Conservation (phyloP, 2,888 invertebrate species). For the Archips crataeganus region DNA sequence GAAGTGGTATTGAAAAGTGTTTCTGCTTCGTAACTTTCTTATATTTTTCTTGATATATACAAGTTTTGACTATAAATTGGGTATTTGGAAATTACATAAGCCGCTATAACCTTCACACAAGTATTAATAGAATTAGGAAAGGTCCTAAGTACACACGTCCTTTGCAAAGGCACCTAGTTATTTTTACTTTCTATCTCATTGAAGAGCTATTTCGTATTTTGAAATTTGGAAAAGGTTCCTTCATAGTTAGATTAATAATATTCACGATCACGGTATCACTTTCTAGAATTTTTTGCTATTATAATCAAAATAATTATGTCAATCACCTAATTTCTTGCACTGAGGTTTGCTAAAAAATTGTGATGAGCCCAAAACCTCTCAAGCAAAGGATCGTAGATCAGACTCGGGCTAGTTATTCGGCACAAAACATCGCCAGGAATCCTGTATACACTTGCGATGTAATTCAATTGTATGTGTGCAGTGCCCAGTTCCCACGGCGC, state of each 20-base stretch:
- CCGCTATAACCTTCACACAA: neutral
- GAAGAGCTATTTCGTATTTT: neutral
- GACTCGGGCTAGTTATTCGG: no score
- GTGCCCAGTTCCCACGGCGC: no score
- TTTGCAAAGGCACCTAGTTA: neutral
- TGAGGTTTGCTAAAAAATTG: neutral
- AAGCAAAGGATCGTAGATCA: no score
- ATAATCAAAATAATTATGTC: no score
- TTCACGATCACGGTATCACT: no score
- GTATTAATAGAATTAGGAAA: neutral
- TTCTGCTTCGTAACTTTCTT: neutral
- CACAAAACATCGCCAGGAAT: no score
- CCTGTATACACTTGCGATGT: no score
- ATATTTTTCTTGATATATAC: neutral
- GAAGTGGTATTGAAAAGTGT: conserved; percentile 14
- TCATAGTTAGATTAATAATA: no score
- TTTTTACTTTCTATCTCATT: neutral
- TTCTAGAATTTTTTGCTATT: no score
- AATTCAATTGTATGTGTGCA: no score
- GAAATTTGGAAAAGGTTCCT: no score
- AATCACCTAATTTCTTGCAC: neutral
- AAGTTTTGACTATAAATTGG: neutral
- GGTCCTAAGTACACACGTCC: neutral
- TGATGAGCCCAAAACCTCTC: no score
- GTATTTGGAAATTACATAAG: neutral